These are phyloP conservation scores for Ctenoplectra terminalis DNA, from an alignment of 1,140 invertebrate species.

Conservation along the genomic window DNA sequence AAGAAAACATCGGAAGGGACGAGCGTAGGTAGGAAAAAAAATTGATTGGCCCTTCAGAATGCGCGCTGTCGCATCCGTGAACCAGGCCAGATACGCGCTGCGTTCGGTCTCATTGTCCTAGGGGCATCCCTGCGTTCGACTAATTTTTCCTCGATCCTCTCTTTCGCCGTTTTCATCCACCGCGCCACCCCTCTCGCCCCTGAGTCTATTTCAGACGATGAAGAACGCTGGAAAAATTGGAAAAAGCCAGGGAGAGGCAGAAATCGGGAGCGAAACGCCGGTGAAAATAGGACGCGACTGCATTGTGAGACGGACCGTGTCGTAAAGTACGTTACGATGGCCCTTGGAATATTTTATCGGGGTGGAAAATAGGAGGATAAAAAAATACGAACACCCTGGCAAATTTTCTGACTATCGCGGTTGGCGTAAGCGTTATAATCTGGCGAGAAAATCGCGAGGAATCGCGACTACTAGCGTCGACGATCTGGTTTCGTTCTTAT, in stretches of 20 bases:
- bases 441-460: neutral
- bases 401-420: neutral
- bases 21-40: constrained; percentile 47
- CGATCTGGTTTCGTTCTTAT: neutral
- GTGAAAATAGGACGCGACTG: constrained; percentile 3
- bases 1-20: neutral
- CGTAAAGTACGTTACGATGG: neutral
- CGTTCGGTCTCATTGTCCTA: constrained; percentile 51
- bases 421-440: neutral
- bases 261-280: neutral
- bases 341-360: constrained; percentile 4
- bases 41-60: constrained; percentile 72
- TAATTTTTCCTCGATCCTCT: constrained; percentile 28
- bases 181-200: neutral
- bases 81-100: constrained; percentile 22
- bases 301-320: neutral
- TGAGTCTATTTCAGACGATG: neutral
- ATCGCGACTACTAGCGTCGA: neutral
- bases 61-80: constrained; percentile 56
- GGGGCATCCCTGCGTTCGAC: constrained; percentile 22
- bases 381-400: neutral
- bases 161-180: constrained; percentile 15
- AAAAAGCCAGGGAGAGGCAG: neutral
- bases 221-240: constrained; percentile 9
- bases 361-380: neutral